Conservation (phyloP, 1,140 invertebrate species). For the silkworm (Bombyx mori) region DNA sequence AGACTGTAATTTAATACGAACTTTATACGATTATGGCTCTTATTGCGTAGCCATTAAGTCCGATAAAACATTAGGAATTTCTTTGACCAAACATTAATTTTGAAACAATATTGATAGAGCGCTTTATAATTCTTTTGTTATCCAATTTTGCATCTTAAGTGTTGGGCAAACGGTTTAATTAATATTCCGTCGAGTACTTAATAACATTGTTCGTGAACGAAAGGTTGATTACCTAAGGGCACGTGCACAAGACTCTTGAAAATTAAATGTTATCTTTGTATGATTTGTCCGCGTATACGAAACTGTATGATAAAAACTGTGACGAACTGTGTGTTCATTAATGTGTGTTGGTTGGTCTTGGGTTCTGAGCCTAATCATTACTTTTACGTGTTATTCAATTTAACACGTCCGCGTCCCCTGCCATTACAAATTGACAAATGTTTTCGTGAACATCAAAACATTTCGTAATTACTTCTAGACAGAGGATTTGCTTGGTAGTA, state of each 20-base stretch:
- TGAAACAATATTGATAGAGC: constrained; percentile 6
- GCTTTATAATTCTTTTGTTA: background rate
- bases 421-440: no score
- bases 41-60: background rate
- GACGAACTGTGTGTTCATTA: no score
- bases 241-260: constrained; percentile 18
- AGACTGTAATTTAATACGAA: background rate
- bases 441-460: no score
- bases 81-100: constrained; percentile 15
- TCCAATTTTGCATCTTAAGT: background rate
- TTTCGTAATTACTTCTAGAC: no score
- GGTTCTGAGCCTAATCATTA: no score
- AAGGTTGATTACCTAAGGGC: constrained; percentile 24
- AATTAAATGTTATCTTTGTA: constrained; percentile 18
- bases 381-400: no score
- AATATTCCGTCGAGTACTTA: constrained; percentile 3
- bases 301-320: no score
- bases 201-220: constrained; percentile 5
- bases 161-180: background rate
- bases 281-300: constrained; percentile 11
- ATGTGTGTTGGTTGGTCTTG: no score
- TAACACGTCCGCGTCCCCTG: no score
- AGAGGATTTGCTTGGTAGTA: no score
- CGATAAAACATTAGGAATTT: constrained; percentile 1
- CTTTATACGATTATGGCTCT: background rate